These are phyloP conservation scores for Himalopsyche phryganea DNA, from an alignment of 1,140 invertebrate genomes.

Conservation along the genomic window DNA sequence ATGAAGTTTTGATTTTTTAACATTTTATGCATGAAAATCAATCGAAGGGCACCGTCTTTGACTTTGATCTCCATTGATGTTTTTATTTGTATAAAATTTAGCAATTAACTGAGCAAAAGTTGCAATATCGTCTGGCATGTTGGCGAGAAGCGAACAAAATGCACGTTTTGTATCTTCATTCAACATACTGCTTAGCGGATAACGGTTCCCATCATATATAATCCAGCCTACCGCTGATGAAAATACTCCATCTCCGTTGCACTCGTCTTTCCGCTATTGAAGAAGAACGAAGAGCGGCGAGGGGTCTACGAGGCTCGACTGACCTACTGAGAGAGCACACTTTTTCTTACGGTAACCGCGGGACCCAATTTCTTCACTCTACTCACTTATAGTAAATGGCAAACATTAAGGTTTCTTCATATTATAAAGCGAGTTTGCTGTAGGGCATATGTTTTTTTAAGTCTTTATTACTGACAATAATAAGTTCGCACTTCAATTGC, in stretches of 20 bases:
- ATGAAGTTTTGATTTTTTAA: too few species aligned
- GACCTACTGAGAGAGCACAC: conserved; percentile 51
- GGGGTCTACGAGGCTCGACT: conserved; percentile 47
- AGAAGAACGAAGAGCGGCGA: conserved; percentile 37
- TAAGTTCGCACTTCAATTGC: too few species aligned
- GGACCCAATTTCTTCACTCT: conserved; percentile 47
- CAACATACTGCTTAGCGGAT: conserved; percentile 28
- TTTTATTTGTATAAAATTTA: too few species aligned
- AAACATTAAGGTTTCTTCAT: not conserved
- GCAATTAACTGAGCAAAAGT: too few species aligned
- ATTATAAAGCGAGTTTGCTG: not conserved
- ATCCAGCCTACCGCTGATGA: conserved; percentile 3
- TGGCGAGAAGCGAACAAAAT: conserved; percentile 10
- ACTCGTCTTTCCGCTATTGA: conserved; percentile 1
- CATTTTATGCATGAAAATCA: too few species aligned
- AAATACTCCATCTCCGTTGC: conserved; percentile 33
- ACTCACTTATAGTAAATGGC: conserved; percentile 12
- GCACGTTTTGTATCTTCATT: conserved; percentile 27
- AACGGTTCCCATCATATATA: conserved; percentile 39
- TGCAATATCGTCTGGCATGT: too few species aligned
- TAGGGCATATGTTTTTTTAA: too few species aligned
- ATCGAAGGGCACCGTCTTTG: too few species aligned
- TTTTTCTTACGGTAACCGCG: conserved; percentile 46
- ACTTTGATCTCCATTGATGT: too few species aligned
- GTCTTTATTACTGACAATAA: too few species aligned